Percentiles rank a stretch among this genome's conserved stretches.
Evolutionary conservation across 2,797 vertebrate species (phyloP).

Genomic region (Hirundo rustica): DNA sequence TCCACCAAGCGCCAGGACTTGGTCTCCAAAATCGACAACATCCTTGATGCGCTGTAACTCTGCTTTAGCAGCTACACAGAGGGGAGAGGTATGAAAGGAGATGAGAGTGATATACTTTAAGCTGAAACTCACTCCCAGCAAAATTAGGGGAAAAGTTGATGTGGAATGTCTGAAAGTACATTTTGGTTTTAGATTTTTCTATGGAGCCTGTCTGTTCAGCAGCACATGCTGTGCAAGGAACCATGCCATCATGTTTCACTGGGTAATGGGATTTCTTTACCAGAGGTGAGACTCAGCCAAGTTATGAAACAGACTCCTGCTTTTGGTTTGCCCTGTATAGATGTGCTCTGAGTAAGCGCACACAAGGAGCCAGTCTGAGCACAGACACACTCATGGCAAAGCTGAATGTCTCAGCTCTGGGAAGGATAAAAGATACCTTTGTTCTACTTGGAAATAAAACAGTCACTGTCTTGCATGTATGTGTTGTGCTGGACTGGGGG

Average conservation of each 20-base stretch:
- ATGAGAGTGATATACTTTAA: background rate
- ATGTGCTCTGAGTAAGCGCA: background rate
- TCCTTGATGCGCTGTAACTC: slow-evolving; percentile 89
- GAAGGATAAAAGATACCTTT: slow-evolving; percentile 57
- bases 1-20: slow-evolving; percentile 90
- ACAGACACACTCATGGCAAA: background rate
- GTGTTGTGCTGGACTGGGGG: background rate
- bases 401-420: background rate
- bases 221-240: background rate
- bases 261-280: background rate
- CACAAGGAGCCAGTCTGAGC: background rate
- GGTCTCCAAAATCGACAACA: slow-evolving; percentile 91
- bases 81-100: background rate
- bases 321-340: background rate
- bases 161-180: background rate
- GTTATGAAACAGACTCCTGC: background rate
- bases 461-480: background rate
- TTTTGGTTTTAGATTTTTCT: slow-evolving; percentile 12
- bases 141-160: background rate
- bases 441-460: slow-evolving; percentile 56
- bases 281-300: background rate
- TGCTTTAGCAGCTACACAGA: rapidly evolving
- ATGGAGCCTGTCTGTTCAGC: slow-evolving; percentile 1
- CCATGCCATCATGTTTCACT: background rate
- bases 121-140: slow-evolving; percentile 19